Conservation (phyloP, 2,797 vertebrate species). For the Psittacula derbiana region DNA sequence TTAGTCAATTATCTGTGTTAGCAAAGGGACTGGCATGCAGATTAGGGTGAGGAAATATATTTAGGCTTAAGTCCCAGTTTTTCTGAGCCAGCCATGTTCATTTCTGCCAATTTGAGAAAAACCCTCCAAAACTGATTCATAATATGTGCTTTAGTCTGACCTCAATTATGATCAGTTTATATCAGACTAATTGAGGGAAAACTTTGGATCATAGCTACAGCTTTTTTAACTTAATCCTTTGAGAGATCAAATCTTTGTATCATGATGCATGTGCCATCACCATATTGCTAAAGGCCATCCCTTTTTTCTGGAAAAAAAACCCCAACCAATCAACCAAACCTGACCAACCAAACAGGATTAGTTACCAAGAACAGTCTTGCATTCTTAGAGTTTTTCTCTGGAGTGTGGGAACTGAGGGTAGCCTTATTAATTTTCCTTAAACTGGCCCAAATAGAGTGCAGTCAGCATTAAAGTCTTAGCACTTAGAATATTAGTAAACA, state of each 20-base stretch:
- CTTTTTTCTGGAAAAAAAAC: not conserved
- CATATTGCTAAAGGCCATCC: not conserved
- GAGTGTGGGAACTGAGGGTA: not conserved
- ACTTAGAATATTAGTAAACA: not conserved
- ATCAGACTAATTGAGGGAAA: not conserved
- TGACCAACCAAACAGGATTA: not conserved
- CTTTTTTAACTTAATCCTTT: not conserved
- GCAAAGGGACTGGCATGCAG: not conserved
- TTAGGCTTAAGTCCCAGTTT: not conserved
- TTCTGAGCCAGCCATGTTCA: not conserved
- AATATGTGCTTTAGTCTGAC: not conserved
- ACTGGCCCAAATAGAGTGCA: not conserved
- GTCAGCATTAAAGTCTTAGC: not conserved
- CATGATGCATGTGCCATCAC: not conserved
- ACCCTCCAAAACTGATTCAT: not conserved
- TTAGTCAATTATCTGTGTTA: not conserved
- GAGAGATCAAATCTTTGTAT: not conserved
- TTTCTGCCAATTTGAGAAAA: not conserved
- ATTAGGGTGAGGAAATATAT: not conserved
- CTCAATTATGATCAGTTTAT: not conserved
- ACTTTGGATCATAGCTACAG: not conserved
- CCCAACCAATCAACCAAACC: not conserved
- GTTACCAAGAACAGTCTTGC: not conserved
- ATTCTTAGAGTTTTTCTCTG: not conserved
- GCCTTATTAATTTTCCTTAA: not conserved